phyloP scores from a whole-genome alignment of 2,113 vertebrate species.

The Neomonachus schauinslandi region DNA sequence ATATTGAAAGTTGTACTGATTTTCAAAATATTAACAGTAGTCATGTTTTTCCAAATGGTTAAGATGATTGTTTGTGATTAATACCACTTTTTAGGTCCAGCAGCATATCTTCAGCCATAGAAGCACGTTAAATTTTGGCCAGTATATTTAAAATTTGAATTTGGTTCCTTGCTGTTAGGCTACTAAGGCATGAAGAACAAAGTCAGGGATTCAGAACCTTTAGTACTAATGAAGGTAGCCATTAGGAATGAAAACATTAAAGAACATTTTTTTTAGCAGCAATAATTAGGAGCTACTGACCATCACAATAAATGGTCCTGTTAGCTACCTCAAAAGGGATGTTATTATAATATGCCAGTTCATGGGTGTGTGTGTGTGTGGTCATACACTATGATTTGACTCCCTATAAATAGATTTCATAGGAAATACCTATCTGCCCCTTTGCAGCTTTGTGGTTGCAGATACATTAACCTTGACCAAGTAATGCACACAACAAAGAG shows the following conservation, averaged over 20 bases:
- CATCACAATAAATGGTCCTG: background rate
- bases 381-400: background rate
- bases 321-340: background rate
- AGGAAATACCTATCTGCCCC: background rate
- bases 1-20: background rate
- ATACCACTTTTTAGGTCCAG: background rate
- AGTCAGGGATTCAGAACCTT: background rate
- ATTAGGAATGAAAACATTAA: background rate
- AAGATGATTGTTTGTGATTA: background rate
- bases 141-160: slow-evolving; percentile 28
- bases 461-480: background rate
- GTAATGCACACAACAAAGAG: background rate
- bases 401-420: background rate
- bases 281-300: background rate
- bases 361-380: background rate
- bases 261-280: background rate
- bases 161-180: background rate
- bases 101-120: background rate
- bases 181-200: background rate
- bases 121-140: background rate
- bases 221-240: background rate
- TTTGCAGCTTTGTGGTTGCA: background rate
- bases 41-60: background rate
- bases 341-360: background rate
- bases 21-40: background rate